Evolutionary conservation across 2,888 invertebrate species (phyloP), one percentile per base, ranked within the genome.

Genomic region (Anorthoa munda): DNA sequence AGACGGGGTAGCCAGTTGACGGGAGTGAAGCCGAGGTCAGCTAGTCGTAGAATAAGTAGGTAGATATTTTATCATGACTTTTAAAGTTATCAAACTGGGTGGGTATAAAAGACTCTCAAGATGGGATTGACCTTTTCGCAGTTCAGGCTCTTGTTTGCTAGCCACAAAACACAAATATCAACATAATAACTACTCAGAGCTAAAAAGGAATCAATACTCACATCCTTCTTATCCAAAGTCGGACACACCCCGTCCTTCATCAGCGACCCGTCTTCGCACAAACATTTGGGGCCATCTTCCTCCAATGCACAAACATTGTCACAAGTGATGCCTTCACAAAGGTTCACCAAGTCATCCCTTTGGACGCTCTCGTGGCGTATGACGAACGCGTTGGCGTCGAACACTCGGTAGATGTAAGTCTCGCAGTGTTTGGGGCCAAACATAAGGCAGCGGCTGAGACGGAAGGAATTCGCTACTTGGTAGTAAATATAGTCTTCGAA

Each of bases 401-500:
- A 91, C 1, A 92, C 78, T 12, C 97, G 92, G 5, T 97, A 97
- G 18, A 92, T 88, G 83, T 90, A 94, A 0, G 90, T 89, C 79
- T 93, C 91, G 87, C 98, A 98, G 2, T 85, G 87, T 48, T 92
- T 93, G 11, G 91, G 79, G 0, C 97, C 97, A 81, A 95, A 97
- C 51, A 97, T 92, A n/a, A 93, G 93, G 87, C 97, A 98, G 72
- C 97, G 97, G 23, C 95, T 95, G 48, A 98, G 93, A 31, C 96
- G 95, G 60, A 96, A 97, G 1, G 96, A 92, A 64, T 96, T 96
- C 0, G 95, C 94, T 7, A 95, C 96, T 0, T 97, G 92, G 96
- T 98, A 98, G 92, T 98, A 99, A 1, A 99, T 94, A 81, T 97
- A 96, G 91, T 98, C 98, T 90, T 98, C 98, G 90, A 97, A 98